Conservation (phyloP, 2,888 invertebrate genomes). For the Lasioglossum malachurum region DNA sequence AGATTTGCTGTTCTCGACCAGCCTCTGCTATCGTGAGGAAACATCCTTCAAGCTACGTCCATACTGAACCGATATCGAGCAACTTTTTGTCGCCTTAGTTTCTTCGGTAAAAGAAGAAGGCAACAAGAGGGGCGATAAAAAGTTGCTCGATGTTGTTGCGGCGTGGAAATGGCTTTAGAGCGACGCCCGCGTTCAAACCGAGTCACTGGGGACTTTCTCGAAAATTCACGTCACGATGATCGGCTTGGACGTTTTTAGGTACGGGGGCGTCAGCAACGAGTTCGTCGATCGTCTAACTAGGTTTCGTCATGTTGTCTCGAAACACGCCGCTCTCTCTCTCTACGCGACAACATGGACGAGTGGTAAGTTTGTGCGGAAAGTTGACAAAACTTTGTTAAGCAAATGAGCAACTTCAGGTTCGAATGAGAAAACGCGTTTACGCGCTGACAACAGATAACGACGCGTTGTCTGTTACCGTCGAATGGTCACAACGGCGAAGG, state of each 20-base stretch:
- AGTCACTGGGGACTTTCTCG: neutral
- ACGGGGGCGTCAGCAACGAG: neutral
- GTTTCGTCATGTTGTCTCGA: neutral
- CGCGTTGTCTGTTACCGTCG: neutral
- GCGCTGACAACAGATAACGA: neutral
- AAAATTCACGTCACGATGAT: neutral
- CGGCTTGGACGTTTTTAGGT: neutral
- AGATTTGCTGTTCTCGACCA: neutral
- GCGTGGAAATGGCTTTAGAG: neutral
- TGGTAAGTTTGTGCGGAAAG: neutral
- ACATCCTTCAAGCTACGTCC: neutral
- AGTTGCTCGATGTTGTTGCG: neutral
- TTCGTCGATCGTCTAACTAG: slow-evolving; percentile 5
- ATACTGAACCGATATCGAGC: neutral
- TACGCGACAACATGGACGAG: neutral
- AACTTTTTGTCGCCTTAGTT: neutral
- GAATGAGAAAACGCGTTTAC: neutral
- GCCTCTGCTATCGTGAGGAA: neutral
- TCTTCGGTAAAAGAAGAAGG: neutral
- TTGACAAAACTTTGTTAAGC: neutral
- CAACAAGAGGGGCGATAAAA: neutral
- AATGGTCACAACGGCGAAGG: neutral
- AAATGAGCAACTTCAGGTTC: neutral
- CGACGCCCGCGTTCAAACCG: neutral
- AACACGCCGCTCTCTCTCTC: neutral